Evolutionary conservation across 1,140 invertebrate species (phyloP), one percentile per base, ranked within the genome.

Genomic region (Drosophila simulans): DNA sequence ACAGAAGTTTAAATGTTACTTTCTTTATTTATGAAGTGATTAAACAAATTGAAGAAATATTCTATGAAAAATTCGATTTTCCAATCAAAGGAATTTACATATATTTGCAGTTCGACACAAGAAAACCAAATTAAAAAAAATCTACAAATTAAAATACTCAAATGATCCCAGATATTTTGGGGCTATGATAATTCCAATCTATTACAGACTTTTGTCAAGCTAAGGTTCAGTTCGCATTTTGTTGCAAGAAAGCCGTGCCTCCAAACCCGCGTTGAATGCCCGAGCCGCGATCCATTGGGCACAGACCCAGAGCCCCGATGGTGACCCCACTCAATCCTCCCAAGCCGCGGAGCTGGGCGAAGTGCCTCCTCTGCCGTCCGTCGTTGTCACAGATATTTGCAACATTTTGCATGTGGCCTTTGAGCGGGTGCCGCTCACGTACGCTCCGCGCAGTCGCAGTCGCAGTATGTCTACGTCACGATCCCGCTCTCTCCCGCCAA

Each of bases 391-490:
- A 82, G 74, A 65, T 85, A 77, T 86, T 86, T 88, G 83, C 83
- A 78, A 88, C 75, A 86, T 89, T 89, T 86, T 83, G 83, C 83
- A 89, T 86, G 83, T 76, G 65, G 75, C 83, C 82, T 86, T 86
- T 88, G 83, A 86, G 84, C 78, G 39, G 49, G 77, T 68, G 84
- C 83, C 83, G 83, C 73, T 78, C 82, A 88, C 83, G 82, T 85
- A 82, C 55, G 27, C 27, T 25, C 35, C 11, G 17, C 46, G 27
- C 27, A 31, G 31, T 31, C 27, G 5, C 27, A 8, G 27, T 31
- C 5, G 27, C 27, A 27, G 27, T 27, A 27, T 8, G 37, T 27
- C 65, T 27, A 27, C 31, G 37, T 27, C 65, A 66, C 65, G 65
- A 69, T 43, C 27, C 34, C 53, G 27, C 39, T 53, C 39, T 37